Evolutionary conservation across 2,888 invertebrate genomes (phyloP).

Genomic region (Dasypogon diadema): DNA sequence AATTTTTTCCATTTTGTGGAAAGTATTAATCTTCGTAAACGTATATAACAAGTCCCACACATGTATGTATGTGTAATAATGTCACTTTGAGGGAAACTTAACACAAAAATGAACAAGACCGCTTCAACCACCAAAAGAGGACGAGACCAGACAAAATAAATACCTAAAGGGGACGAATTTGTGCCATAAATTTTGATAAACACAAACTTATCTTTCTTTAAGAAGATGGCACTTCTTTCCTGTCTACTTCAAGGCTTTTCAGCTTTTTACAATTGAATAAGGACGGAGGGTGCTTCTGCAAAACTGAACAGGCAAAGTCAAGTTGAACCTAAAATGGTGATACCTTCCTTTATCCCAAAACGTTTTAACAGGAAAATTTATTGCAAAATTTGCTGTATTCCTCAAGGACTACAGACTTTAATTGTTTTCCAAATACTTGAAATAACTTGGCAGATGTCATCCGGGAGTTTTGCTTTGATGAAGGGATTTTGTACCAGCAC

Average conservation of each 20-base stretch:
- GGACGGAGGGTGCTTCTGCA: background rate
- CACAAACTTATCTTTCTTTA: conserved; percentile 32
- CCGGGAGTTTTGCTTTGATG: conserved; percentile 15
- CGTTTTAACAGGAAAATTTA: conserved; percentile 23
- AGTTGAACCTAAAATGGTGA: no score
- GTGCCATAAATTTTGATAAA: conserved; percentile 42
- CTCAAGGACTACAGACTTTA: conserved; percentile 6
- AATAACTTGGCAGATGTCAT: conserved; percentile 8
- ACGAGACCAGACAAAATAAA: conserved; percentile 33
- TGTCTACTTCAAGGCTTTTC: conserved; percentile 19
- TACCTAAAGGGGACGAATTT: conserved; percentile 36
- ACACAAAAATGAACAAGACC: no score
- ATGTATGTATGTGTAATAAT: no score
- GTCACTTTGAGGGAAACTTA: no score
- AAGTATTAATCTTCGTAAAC: no score
- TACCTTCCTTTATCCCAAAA: background rate
- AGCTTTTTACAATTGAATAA: conserved; percentile 15
- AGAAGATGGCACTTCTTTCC: conserved; percentile 4
- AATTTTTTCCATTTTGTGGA: no score
- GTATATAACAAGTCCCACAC: no score
- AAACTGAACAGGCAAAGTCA: background rate
- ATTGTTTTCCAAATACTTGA: conserved; percentile 36
- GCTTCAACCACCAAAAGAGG: conserved; percentile 14
- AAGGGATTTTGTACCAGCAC: background rate
- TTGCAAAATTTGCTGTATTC: background rate